A percentile compares a stretch with the other conserved stretches of the same genome.
These are phyloP conservation scores for Azorinus chamasolen DNA, from an alignment of 2,888 invertebrate genomes.

Conservation along the genomic window DNA sequence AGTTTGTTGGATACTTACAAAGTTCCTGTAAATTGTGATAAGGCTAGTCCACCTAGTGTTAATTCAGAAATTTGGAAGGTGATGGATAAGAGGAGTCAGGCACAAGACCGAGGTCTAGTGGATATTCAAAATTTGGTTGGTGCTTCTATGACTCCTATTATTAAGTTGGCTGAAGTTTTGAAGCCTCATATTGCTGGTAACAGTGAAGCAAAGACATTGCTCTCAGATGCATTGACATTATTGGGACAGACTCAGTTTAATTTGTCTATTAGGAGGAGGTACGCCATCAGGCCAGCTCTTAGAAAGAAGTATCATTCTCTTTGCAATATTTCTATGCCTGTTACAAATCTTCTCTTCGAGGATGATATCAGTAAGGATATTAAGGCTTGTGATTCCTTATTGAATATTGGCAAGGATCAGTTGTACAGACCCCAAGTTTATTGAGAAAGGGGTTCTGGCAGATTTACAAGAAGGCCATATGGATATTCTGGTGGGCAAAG, in stretches of 20 bases:
- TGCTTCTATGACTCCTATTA: conserved; percentile 14
- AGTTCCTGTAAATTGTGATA: conserved; percentile 27
- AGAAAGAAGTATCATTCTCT: conserved; percentile 2
- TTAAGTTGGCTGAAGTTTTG: conserved; percentile 4
- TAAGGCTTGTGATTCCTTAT: conserved; percentile 5
- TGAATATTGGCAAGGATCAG: background rate
- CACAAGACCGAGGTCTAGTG: conserved; percentile 13
- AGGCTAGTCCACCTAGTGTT: conserved; percentile 12
- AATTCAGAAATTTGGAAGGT: conserved; percentile 35
- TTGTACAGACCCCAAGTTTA: conserved; percentile 2
- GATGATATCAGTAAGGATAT: conserved; percentile 4
- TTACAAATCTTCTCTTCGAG: background rate
- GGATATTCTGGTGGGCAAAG: background rate
- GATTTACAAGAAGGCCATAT: conserved; percentile 6
- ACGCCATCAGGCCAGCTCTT: conserved; percentile 23
- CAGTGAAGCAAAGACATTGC: background rate
- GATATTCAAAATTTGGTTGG: conserved; percentile 30
- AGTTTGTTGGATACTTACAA: background rate
- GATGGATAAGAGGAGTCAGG: conserved; percentile 14
- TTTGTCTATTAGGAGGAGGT: conserved; percentile 3
- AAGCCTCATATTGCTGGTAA: conserved; percentile 2
- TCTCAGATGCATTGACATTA: background rate
- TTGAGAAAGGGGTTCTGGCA: background rate
- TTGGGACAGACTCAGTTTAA: conserved; percentile 13
- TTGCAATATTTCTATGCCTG: conserved; percentile 10